Conservation (phyloP, 2,113 vertebrate genomes). For the Lepisosteus osseus region DNA sequence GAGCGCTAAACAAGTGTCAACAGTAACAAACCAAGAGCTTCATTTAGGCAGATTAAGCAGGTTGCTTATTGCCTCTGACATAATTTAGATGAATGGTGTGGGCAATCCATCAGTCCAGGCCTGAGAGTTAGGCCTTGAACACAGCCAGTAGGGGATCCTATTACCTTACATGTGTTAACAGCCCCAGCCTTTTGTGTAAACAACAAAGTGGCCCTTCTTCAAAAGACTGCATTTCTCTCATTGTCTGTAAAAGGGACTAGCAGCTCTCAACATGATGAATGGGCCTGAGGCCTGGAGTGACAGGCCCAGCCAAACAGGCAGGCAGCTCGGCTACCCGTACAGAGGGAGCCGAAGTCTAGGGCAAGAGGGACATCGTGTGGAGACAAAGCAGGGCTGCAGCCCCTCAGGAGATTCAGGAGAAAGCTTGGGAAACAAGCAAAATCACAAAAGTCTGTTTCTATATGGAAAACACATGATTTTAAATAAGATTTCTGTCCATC, state of each 20-base stretch:
- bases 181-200: slow-evolving; percentile 67
- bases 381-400: slow-evolving; percentile 6
- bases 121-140: slow-evolving; percentile 36
- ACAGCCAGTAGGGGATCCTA: slow-evolving; percentile 69
- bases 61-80: slow-evolving; percentile 73
- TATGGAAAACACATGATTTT: no score
- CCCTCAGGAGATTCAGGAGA: fast-evolving
- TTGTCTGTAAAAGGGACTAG: slow-evolving; percentile 53
- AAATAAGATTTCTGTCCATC: no score
- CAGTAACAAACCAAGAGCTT: slow-evolving; percentile 63
- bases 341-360: slow-evolving; percentile 44
- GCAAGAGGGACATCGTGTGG: slow-evolving; percentile 81
- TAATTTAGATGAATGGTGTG: slow-evolving; percentile 83
- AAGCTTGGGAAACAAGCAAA: not conserved
- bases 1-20: slow-evolving; percentile 62
- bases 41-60: slow-evolving; percentile 65
- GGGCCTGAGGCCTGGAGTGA: slow-evolving; percentile 53
- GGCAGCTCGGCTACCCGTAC: slow-evolving; percentile 20
- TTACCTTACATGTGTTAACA: slow-evolving; percentile 78
- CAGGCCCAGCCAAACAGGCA: slow-evolving; percentile 50
- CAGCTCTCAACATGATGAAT: slow-evolving; percentile 66
- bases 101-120: slow-evolving; percentile 70
- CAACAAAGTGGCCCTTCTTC: slow-evolving; percentile 69
- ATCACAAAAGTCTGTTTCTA: no score
- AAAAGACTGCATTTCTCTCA: slow-evolving; percentile 49